A percentile compares a stretch with the other conserved stretches of the same genome.
Evolutionary conservation across 1,140 invertebrate species (phyloP).

Genomic region (Papilio polytes): DNA sequence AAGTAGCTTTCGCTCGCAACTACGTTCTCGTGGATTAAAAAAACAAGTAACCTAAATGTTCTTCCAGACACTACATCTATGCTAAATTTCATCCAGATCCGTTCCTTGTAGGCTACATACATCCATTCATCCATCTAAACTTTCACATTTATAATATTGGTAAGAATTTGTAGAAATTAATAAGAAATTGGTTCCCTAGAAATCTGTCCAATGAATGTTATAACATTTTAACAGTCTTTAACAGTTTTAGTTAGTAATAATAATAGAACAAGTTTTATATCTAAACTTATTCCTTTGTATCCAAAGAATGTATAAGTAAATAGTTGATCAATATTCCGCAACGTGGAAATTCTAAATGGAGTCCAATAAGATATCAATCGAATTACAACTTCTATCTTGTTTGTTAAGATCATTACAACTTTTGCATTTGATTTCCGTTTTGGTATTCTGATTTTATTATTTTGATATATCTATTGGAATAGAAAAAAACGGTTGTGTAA

Average conservation of each 20-base stretch:
- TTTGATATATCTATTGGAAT: not conserved
- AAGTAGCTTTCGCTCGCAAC: not conserved
- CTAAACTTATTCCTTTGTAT: not conserved
- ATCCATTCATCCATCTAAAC: too few species aligned
- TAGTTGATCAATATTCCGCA: constrained; percentile 12
- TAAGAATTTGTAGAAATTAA: too few species aligned
- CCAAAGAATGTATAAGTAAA: not conserved
- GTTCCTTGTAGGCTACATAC: too few species aligned
- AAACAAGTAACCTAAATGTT: too few species aligned
- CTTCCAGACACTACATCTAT: too few species aligned
- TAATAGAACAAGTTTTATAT: not conserved
- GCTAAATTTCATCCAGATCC: too few species aligned
- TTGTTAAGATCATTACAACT: constrained; percentile 14
- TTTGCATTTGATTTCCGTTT: constrained; percentile 25
- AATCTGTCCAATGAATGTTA: too few species aligned
- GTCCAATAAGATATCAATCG: not conserved
- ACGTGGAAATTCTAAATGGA: constrained; percentile 18
- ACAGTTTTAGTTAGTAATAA: not conserved
- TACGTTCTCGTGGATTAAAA: too few species aligned
- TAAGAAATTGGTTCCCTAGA: too few species aligned
- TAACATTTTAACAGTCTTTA: not conserved
- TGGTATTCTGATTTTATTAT: constrained; percentile 6
- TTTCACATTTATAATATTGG: too few species aligned
- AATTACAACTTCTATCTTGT: constrained; percentile 23
- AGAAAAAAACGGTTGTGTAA: not conserved